Evolutionary conservation across 2,113 vertebrate species (phyloP).

Genomic region (Scophthalmus maximus): DNA sequence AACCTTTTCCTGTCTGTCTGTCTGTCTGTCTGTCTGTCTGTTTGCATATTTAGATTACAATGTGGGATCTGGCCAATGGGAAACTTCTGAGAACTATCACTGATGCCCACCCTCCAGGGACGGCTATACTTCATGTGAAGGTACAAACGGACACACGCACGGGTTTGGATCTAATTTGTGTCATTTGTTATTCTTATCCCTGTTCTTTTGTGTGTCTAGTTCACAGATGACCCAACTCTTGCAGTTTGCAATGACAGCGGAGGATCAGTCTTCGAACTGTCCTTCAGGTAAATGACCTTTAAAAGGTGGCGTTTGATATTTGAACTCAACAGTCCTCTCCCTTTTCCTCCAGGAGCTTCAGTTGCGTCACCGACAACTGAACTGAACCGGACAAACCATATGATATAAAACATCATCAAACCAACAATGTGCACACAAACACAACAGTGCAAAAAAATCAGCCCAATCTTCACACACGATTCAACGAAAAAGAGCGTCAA

Average conservation of each 20-base stretch:
- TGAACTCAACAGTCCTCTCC: no score
- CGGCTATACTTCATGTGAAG: constrained; percentile 96
- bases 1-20: not conserved
- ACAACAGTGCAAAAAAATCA: no score
- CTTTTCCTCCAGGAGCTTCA: no score
- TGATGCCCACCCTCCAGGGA: constrained; percentile 97
- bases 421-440: no score
- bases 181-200: not conserved
- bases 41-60: constrained; percentile 88
- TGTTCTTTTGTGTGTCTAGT: constrained; percentile 81
- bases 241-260: constrained; percentile 98
- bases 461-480: no score
- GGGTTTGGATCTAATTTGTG: not conserved
- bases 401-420: no score
- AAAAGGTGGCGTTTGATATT: no score
- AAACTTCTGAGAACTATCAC: constrained; percentile 96
- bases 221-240: constrained; percentile 96
- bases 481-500: no score
- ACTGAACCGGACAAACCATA: no score
- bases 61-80: constrained; percentile 98
- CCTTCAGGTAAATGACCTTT: constrained; percentile 94
- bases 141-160: constrained; percentile 74
- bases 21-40: constrained; percentile 7
- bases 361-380: no score
- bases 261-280: constrained; percentile 96